A percentile compares a stretch with the other conserved stretches of the same genome.
phyloP scores from a whole-genome alignment of 2,113 vertebrate genomes.

The zebrafish (Danio rerio) region DNA sequence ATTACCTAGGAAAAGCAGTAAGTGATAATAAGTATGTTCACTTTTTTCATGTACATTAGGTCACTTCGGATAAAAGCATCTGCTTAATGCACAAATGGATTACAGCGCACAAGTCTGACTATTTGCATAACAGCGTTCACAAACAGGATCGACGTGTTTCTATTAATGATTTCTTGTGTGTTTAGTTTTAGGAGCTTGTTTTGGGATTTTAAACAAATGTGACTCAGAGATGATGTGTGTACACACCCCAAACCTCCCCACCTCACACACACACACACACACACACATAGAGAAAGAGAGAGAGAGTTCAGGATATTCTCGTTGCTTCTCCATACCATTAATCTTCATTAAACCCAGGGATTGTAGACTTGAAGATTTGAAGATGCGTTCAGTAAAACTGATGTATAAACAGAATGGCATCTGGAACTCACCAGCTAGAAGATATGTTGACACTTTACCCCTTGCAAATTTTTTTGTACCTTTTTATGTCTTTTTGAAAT shows the following conservation, averaged over 20 bases:
- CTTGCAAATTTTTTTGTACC: background rate
- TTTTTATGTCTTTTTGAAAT: background rate
- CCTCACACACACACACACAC: conserved; percentile 26
- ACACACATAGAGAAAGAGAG: background rate
- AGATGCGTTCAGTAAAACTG: background rate
- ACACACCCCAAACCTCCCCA: background rate
- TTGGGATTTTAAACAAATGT: background rate
- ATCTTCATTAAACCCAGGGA: conserved; percentile 44
- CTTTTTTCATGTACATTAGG: background rate
- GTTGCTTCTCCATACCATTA: conserved; percentile 30
- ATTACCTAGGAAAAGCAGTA: background rate
- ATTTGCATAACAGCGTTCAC: background rate
- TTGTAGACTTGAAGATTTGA: conserved; percentile 33
- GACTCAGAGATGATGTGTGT: background rate
- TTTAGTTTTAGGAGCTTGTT: conserved; percentile 13
- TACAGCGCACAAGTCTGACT: background rate
- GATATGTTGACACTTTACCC: background rate
- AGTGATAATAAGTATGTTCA: background rate
- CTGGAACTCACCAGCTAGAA: background rate
- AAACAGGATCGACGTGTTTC: background rate
- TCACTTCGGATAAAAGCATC: background rate
- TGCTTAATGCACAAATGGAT: background rate
- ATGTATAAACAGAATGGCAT: background rate
- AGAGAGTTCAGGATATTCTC: conserved; percentile 31
- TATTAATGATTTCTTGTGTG: conserved; percentile 5